Percentiles rank a stretch among this genome's conserved stretches.
Evolutionary conservation across 2,888 invertebrate genomes (phyloP).

Genomic region (Lycophotia porphyrea): DNA sequence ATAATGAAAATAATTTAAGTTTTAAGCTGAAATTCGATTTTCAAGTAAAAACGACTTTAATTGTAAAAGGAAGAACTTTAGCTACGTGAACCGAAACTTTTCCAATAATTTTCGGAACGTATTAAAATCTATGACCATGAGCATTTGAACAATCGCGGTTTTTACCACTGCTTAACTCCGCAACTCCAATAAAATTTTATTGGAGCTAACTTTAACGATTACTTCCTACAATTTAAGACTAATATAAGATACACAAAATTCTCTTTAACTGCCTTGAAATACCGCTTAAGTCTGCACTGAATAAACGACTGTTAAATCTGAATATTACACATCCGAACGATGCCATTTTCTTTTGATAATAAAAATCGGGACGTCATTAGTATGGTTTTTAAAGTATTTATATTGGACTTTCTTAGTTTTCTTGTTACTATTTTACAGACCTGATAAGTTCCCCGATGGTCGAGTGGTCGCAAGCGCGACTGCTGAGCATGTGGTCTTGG

Average conservation of each 20-base stretch:
- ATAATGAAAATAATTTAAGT: background rate
- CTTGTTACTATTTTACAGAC: too few relatives aligned
- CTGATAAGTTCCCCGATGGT: too few relatives aligned
- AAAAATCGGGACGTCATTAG: too few relatives aligned
- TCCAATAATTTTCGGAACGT: constrained; percentile 47
- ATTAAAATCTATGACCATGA: constrained; percentile 55
- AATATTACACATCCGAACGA: background rate
- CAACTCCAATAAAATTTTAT: constrained; percentile 62
- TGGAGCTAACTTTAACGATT: constrained; percentile 48
- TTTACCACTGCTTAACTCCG: constrained; percentile 59
- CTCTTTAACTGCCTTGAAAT: constrained; percentile 65
- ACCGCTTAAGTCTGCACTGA: constrained; percentile 43
- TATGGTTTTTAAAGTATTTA: too few relatives aligned
- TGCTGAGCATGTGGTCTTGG: too few relatives aligned
- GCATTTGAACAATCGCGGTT: constrained; percentile 54
- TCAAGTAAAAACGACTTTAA: too few relatives aligned
- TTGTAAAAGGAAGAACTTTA: background rate
- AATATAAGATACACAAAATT: constrained; percentile 66
- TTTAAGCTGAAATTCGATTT: background rate
- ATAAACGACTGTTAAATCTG: constrained; percentile 18
- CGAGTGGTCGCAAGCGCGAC: too few relatives aligned
- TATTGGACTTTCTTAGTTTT: too few relatives aligned
- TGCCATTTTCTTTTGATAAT: background rate
- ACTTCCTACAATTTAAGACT: constrained; percentile 63
- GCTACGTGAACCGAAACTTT: constrained; percentile 34